Evolutionary conservation across 2,113 vertebrate species (phyloP).

Genomic region (Paramisgurnus dabryanus): DNA sequence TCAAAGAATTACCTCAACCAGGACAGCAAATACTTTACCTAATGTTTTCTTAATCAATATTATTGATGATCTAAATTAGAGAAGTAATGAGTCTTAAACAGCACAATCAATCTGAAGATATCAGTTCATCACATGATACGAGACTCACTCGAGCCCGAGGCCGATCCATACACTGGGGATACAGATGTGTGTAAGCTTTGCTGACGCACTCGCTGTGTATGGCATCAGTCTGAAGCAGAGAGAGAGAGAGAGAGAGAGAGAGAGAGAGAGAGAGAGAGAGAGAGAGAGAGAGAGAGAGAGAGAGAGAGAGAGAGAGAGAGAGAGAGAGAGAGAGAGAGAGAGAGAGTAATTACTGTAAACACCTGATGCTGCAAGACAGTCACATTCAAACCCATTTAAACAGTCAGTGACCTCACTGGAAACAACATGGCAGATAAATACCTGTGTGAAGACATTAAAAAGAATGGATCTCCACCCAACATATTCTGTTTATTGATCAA

Average conservation of each 20-base stretch:
- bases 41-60: constrained; percentile 9
- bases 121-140: neutral
- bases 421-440: neutral
- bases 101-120: constrained; percentile 20
- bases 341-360: constrained; percentile 49
- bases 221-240: constrained; percentile 24
- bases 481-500: neutral
- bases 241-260: too few species aligned
- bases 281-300: neutral
- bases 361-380: constrained; percentile 21
- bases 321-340: constrained; percentile 4
- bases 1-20: neutral
- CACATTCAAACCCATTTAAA: constrained; percentile 1
- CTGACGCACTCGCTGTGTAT: neutral
- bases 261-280: constrained; percentile 12
- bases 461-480: neutral
- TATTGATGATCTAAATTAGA: constrained; percentile 27
- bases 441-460: neutral
- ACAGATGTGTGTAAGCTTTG: constrained; percentile 6
- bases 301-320: too few species aligned
- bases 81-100: constrained; percentile 19
- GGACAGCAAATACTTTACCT: neutral
- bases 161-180: neutral
- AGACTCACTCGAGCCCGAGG: neutral
- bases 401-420: neutral